Percentiles rank a stretch among this genome's conserved stretches.
Conservation (phyloP, 1,140 invertebrate species). For the Drosophila micromelanica region DNA sequence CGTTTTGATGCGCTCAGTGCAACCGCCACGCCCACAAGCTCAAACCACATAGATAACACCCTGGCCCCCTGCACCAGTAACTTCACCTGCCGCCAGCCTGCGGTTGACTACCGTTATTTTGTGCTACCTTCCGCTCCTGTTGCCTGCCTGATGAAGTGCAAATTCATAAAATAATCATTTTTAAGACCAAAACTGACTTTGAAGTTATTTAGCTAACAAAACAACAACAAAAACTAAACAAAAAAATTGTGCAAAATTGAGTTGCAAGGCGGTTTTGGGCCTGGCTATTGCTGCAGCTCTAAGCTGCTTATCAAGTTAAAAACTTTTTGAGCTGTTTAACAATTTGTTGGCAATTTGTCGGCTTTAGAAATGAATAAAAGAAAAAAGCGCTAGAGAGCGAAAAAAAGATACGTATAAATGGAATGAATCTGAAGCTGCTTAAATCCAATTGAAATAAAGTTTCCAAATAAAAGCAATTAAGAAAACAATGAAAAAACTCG, state of each 20-base stretch:
- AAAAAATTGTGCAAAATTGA: neutral
- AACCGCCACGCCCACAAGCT: slow-evolving; percentile 13
- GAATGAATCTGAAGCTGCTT: too few relatives aligned
- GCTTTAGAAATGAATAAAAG: slow-evolving; percentile 4
- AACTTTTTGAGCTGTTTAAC: slow-evolving; percentile 9
- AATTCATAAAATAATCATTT: slow-evolving; percentile 59
- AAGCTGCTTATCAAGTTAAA: slow-evolving; percentile 17
- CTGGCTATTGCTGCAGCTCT: neutral
- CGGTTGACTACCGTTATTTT: slow-evolving; percentile 42
- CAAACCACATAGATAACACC: slow-evolving; percentile 9
- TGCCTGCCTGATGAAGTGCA: slow-evolving; percentile 46
- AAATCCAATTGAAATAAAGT: too few relatives aligned
- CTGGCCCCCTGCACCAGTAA: neutral
- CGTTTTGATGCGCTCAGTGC: neutral
- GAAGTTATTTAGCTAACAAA: slow-evolving; percentile 24
- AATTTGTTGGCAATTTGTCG: neutral
- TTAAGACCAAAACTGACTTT: slow-evolving; percentile 31
- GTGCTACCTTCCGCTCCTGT: slow-evolving; percentile 9
- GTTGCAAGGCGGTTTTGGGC: neutral
- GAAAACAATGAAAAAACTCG: too few relatives aligned
- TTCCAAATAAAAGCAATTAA: too few relatives aligned
- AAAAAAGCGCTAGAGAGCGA: slow-evolving; percentile 19
- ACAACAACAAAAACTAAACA: neutral
- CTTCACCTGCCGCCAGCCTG: neutral
- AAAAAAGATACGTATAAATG: slow-evolving; percentile 30